Conservation (phyloP, 2,888 invertebrate genomes). For the Fragum fragum region DNA sequence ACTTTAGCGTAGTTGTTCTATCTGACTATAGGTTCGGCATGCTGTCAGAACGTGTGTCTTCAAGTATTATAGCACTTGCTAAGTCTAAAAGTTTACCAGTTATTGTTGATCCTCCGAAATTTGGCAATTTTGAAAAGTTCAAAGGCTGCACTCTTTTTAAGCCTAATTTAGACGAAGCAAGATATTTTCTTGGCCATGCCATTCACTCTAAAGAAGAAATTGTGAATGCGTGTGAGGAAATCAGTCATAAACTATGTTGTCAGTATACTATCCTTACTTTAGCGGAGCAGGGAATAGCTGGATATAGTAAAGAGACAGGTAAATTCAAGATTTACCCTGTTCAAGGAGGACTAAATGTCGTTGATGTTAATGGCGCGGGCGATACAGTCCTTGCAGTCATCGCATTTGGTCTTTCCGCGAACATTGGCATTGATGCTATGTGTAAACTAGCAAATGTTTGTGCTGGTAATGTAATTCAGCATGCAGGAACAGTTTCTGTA, state of each 20-base stretch:
- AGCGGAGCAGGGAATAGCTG: conserved; percentile 31
- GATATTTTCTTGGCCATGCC: neutral
- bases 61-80: conserved; percentile 4
- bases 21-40: conserved; percentile 44
- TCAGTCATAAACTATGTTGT: conserved; percentile 7
- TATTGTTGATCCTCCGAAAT: conserved; percentile 51
- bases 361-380: conserved; percentile 36
- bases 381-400: conserved; percentile 38
- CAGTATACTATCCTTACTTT: conserved; percentile 27
- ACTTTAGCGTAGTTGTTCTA: conserved; percentile 19
- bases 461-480: conserved; percentile 35
- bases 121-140: conserved; percentile 38
- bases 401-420: conserved; percentile 30
- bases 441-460: conserved; percentile 34
- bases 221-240: conserved; percentile 11
- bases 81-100: conserved; percentile 8
- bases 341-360: neutral
- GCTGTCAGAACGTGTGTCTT: conserved; percentile 8
- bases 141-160: conserved; percentile 37
- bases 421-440: neutral
- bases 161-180: conserved; percentile 35
- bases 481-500: conserved; percentile 10
- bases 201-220: conserved; percentile 5
- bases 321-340: neutral
- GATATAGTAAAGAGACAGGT: neutral